Evolutionary conservation across 2,797 vertebrate genomes (phyloP).

Genomic region (Thaleichthys pacificus): DNA sequence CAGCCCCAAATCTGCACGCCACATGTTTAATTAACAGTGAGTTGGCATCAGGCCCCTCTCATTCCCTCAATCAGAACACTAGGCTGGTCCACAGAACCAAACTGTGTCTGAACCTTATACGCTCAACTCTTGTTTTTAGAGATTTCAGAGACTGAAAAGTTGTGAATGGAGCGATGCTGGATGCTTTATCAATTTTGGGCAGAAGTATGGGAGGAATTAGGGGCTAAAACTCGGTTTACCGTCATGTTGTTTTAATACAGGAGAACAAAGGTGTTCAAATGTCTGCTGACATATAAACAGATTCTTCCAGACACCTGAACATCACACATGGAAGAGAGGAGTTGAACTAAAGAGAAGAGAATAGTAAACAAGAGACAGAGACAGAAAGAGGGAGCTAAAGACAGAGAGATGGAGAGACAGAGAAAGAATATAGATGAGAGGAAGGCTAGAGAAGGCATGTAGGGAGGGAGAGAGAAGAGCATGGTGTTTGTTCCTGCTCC

Average conservation of each 20-base stretch:
- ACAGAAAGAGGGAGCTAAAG: background rate
- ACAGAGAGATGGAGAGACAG: background rate
- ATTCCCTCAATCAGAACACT: conserved; percentile 68
- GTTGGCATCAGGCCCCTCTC: conserved; percentile 57
- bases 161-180: background rate
- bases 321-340: conserved; percentile 22
- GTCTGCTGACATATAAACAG: conserved; percentile 55
- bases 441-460: conserved; percentile 9
- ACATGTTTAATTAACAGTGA: conserved; percentile 74
- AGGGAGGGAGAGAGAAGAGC: conserved; percentile 28
- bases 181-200: conserved; percentile 3
- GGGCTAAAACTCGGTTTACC: background rate
- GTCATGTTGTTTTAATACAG: conserved; percentile 16
- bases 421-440: conserved; percentile 5
- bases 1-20: conserved; percentile 70
- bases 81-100: conserved; percentile 31
- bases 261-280: conserved; percentile 43
- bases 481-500: conserved; percentile 71
- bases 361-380: conserved; percentile 47
- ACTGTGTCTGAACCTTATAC: conserved; percentile 40
- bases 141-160: conserved; percentile 9
- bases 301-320: conserved; percentile 49
- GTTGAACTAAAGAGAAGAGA: conserved; percentile 16
- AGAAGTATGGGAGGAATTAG: background rate
- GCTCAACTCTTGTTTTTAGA: conserved; percentile 3